phyloP scores from a whole-genome alignment of 2,797 vertebrate species.

The Urocyon cinereoargenteus region DNA sequence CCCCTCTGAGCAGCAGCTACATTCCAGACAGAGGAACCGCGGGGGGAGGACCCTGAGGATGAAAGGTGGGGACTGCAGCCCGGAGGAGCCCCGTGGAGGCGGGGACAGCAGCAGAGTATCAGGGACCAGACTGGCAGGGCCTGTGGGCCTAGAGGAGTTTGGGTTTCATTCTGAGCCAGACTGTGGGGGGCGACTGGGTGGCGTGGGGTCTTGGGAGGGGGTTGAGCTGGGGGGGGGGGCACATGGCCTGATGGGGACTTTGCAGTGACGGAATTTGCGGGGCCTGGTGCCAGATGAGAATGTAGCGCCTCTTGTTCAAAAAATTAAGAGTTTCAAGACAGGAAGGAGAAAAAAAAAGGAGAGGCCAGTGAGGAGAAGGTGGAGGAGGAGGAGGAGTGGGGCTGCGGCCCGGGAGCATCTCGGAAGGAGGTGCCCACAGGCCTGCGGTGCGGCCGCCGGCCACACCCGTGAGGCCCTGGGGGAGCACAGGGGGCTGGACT shows the following conservation, averaged over 20 bases:
- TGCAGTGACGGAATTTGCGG: neutral
- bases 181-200: no score
- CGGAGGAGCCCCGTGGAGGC: no score
- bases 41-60: neutral
- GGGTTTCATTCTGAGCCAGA: neutral
- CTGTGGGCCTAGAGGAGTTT: neutral
- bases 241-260: neutral
- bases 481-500: no score
- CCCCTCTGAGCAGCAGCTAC: neutral
- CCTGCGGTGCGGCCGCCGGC: accelerated
- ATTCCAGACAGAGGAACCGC: neutral
- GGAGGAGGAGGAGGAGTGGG: neutral
- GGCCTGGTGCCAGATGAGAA: neutral
- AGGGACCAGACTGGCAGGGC: neutral
- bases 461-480: accelerated
- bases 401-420: neutral
- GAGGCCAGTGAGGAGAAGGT: neutral
- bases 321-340: neutral
- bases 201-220: no score
- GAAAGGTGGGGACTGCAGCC: neutral
- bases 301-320: neutral
- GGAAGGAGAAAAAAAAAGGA: neutral
- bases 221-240: neutral
- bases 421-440: neutral
- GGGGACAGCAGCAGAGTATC: neutral